These are phyloP conservation scores for Busseola fusca DNA, from an alignment of 2,888 invertebrate genomes.

Conservation along the genomic window DNA sequence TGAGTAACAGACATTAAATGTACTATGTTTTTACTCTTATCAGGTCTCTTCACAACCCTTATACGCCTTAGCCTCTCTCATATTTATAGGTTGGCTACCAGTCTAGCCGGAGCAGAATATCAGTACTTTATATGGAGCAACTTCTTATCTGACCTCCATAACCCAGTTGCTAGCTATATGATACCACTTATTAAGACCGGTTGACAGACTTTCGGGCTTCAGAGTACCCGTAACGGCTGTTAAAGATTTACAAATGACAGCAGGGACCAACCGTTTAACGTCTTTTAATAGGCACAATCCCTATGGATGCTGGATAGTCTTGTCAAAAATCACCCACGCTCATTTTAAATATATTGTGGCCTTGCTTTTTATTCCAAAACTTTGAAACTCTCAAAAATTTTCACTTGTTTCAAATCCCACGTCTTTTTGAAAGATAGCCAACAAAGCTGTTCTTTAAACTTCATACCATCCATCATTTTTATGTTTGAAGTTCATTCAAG, in stretches of 20 bases:
- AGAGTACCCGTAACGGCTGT: neutral
- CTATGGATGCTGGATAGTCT: neutral
- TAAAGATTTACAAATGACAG: neutral
- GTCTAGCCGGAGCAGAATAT: neutral
- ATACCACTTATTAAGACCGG: neutral
- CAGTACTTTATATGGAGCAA: neutral
- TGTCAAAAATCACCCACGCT: neutral
- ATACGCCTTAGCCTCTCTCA: no score
- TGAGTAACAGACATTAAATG: neutral
- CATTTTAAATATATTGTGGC: neutral
- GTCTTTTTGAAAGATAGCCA: conserved; percentile 5
- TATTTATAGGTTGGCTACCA: neutral
- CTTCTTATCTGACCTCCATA: neutral
- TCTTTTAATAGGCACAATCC: neutral
- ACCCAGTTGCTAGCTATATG: neutral
- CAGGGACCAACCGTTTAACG: neutral
- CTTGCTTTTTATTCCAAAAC: neutral
- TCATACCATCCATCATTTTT: conserved; percentile 2
- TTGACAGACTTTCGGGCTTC: neutral
- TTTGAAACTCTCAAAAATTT: conserved; percentile 12
- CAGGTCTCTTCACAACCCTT: neutral
- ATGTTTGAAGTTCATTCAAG: conserved; percentile 3
- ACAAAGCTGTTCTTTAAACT: conserved; percentile 12
- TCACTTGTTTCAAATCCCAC: conserved; percentile 11
- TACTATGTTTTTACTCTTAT: neutral